Conservation (phyloP, 2,888 invertebrate genomes). For the Pharmacophagus antenor region DNA sequence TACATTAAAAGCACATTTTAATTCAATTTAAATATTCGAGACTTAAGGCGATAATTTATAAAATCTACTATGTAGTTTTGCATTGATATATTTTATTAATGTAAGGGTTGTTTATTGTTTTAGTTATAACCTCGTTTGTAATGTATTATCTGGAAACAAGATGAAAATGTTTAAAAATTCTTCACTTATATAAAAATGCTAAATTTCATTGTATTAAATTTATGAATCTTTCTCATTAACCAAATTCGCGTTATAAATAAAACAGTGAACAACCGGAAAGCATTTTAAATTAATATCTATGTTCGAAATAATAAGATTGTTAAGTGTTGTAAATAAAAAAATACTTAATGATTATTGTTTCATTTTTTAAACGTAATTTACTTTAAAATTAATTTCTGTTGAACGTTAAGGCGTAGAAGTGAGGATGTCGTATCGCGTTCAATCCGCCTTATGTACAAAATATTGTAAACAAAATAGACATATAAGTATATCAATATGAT, state of each 20-base stretch:
- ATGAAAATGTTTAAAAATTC: background rate
- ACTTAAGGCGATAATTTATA: slow-evolving; percentile 37
- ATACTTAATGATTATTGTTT: slow-evolving; percentile 38
- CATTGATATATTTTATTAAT: slow-evolving; percentile 36
- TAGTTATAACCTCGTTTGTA: slow-evolving; percentile 31
- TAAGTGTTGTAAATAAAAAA: slow-evolving; percentile 60
- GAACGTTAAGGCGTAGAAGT: no score
- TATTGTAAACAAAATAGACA: no score
- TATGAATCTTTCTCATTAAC: background rate
- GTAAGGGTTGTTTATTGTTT: slow-evolving; percentile 34
- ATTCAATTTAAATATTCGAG: background rate
- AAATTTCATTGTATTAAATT: background rate
- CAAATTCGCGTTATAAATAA: slow-evolving; percentile 8
- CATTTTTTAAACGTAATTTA: background rate
- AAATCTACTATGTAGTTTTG: slow-evolving; percentile 29
- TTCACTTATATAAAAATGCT: background rate
- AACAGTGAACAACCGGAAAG: slow-evolving; percentile 34
- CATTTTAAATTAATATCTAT: slow-evolving; percentile 43
- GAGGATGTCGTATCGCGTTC: no score
- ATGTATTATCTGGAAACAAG: background rate
- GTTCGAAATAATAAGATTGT: slow-evolving; percentile 47
- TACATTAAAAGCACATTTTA: background rate
- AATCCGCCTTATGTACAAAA: no score
- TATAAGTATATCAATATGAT: no score
- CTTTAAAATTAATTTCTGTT: no score